Evolutionary conservation across 2,797 vertebrate genomes (phyloP).

Genomic region (Hylomyscus alleni): DNA sequence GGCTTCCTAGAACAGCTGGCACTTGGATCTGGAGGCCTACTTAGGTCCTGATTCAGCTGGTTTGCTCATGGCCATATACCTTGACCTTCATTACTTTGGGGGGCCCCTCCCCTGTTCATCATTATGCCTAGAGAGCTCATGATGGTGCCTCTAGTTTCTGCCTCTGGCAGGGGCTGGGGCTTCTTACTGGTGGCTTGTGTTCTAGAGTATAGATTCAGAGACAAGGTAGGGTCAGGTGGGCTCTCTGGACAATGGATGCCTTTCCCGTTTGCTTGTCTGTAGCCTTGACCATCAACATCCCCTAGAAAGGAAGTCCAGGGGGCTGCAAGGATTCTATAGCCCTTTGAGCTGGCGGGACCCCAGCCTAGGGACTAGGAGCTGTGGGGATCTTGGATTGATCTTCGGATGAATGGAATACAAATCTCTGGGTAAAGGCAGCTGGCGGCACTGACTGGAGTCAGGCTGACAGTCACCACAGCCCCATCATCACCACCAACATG

Average conservation of each 20-base stretch:
- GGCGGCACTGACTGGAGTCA: neutral
- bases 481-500: neutral
- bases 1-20: neutral
- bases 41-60: neutral
- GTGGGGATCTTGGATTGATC: neutral
- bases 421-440: neutral
- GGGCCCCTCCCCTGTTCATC: neutral
- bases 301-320: neutral
- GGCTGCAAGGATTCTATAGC: neutral
- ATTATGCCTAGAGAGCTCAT: neutral
- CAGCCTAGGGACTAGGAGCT: neutral
- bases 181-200: neutral
- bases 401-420: neutral
- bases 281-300: too few relatives aligned
- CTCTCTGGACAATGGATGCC: accelerated
- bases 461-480: neutral
- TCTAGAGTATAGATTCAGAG: neutral
- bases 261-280: neutral
- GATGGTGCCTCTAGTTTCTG: neutral
- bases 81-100: neutral
- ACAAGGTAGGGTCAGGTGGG: neutral
- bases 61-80: neutral
- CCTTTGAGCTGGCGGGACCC: neutral
- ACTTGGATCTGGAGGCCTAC: neutral
- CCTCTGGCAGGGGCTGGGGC: too few relatives aligned